Conservation (phyloP, 2,113 vertebrate species). For the Semnornis frantzii region DNA sequence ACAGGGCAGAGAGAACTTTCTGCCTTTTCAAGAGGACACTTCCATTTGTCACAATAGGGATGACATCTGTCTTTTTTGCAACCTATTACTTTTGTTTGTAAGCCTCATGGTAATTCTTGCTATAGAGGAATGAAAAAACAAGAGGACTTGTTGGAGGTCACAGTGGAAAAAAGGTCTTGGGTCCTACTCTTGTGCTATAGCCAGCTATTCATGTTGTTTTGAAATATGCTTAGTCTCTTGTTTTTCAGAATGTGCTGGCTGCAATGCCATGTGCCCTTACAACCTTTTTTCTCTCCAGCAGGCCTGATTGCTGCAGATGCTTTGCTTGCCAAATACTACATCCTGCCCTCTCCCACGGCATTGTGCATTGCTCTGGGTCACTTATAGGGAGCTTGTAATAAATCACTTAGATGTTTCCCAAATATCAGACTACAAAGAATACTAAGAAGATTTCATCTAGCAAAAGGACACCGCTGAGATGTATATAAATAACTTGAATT, state of each 20-base stretch:
- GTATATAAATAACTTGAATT: neutral
- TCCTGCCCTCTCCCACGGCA: neutral
- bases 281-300: neutral
- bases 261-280: neutral
- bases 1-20: neutral
- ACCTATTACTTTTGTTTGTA: neutral
- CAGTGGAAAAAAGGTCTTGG: neutral
- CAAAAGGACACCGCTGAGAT: neutral
- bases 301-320: neutral
- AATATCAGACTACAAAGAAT: neutral
- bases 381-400: rapidly evolving
- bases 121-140: neutral
- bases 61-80: neutral
- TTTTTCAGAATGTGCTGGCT: neutral
- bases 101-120: neutral
- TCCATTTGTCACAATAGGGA: neutral
- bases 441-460: neutral
- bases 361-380: neutral
- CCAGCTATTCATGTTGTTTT: neutral
- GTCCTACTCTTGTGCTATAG: neutral
- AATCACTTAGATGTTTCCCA: neutral
- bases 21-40: neutral
- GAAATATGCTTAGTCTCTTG: neutral
- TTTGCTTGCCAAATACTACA: neutral
- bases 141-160: neutral